Percentiles rank a stretch among this genome's conserved stretches.
These are phyloP conservation scores for Pachyramphus minor DNA, from an alignment of 2,113 vertebrate species.

Conservation along the genomic window DNA sequence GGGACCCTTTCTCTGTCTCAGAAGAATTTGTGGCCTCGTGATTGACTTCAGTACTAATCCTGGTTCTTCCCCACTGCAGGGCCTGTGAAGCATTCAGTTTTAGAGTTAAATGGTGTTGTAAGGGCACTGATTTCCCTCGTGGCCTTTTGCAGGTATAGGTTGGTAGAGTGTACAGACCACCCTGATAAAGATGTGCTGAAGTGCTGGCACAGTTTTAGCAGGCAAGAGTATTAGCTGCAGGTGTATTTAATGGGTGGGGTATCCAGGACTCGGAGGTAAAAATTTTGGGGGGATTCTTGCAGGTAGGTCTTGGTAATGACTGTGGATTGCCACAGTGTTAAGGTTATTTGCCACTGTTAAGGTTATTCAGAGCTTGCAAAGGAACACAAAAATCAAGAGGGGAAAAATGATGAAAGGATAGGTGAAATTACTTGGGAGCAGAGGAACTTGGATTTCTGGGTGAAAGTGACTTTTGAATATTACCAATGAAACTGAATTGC, in stretches of 20 bases:
- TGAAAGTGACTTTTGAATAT: not conserved
- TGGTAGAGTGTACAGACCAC: not conserved
- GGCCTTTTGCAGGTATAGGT: not conserved
- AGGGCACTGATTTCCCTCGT: not conserved
- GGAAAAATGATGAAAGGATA: not conserved
- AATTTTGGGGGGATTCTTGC: not conserved
- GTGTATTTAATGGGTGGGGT: not conserved
- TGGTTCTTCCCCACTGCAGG: not conserved
- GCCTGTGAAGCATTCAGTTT: not conserved
- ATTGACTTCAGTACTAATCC: not conserved
- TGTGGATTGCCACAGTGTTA: rapidly evolving
- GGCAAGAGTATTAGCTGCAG: not conserved
- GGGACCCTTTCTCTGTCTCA: not conserved
- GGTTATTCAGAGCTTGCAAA: not conserved
- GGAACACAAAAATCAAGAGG: not conserved
- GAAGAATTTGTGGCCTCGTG: not conserved
- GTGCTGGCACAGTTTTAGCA: not conserved
- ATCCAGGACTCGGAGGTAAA: not conserved
- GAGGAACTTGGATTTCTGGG: not conserved
- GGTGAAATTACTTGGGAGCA: not conserved
- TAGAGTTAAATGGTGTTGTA: not conserved
- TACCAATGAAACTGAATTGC: not conserved
- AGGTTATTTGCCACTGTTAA: too few relatives aligned
- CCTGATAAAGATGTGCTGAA: not conserved
- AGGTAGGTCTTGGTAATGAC: not conserved